Evolutionary conservation across 2,113 vertebrate species (phyloP), one percentile per base, ranked within the genome.

Genomic region (Monopterus albus): DNA sequence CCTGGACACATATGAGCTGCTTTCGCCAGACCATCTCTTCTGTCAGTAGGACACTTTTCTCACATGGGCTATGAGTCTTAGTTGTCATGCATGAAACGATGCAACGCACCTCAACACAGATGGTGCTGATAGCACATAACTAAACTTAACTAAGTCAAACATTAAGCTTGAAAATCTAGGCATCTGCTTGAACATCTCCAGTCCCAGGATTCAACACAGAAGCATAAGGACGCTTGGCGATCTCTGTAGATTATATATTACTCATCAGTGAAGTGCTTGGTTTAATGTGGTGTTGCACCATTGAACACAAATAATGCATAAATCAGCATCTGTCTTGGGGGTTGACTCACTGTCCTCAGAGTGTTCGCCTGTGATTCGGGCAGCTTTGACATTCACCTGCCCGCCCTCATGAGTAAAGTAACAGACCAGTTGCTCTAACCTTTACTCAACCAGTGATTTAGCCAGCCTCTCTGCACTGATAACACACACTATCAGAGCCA

Each of bases 401-500:
- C 74, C 78, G 71, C 73, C 79, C 72, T 85, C 52, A 20, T 25
- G 58, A 78, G 75, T 55, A 28, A 73, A 77, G 81, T 63, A 86
- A 75, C 84, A 86, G 75, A 81, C 81, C 83, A 71, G 86, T 78
- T 57, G 65, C 74, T 76, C 38, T 89, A 88, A 91, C 89, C 90
- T 91, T 92, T 90, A 80, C 82, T 87, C 75, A 78, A 78, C 79
- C 69, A 53, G 64, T 83, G 82, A 89, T 88, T 91, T 90, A 89
- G 77, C 73, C 82, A 46, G 81, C 75, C 79, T 89, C 88, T 85
- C 81, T 51, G 57, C 65, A 33, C 81, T 76, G 89, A 91, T 91
- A 92, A 89, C 79, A 58, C 77, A 84, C 87, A 88, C 81, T 53
- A 82, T 90, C 88, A 85, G 76, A 79, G 79, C 58, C 40, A n/a